Evolutionary conservation across 2,888 invertebrate species (phyloP).

Genomic region (Junonia oenone): DNA sequence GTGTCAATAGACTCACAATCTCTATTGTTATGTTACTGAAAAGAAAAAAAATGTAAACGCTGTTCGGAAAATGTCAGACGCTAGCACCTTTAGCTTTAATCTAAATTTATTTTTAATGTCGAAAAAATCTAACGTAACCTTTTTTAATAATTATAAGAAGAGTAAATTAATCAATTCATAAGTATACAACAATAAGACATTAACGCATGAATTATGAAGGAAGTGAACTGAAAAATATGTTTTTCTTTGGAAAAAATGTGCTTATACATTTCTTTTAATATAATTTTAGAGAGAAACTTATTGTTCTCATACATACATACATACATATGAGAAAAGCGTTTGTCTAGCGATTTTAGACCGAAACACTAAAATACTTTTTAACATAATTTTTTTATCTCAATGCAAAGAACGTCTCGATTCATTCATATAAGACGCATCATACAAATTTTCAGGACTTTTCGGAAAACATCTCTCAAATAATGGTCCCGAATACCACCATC

Average conservation of each 20-base stretch:
- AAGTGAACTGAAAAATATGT: too few species aligned
- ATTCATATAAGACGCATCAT: slow-evolving; percentile 38
- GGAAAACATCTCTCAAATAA: slow-evolving; percentile 35
- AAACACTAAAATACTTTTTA: too few species aligned
- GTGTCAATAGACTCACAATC: slow-evolving; percentile 4
- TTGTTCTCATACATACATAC: too few species aligned
- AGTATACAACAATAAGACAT: too few species aligned
- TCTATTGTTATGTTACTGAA: slow-evolving; percentile 7
- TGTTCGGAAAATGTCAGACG: background rate
- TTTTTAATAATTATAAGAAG: background rate
- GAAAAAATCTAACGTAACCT: background rate
- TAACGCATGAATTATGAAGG: too few species aligned
- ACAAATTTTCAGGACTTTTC: slow-evolving; percentile 36
- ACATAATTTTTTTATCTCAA: too few species aligned
- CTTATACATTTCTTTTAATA: too few species aligned
- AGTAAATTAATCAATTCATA: too few species aligned
- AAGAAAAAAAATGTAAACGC: background rate
- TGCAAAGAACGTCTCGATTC: slow-evolving; percentile 8
- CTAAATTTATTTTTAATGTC: background rate
- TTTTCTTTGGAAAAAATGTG: too few species aligned
- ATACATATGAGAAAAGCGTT: too few species aligned
- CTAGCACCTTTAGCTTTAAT: background rate
- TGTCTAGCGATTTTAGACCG: too few species aligned
- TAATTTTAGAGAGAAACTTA: too few species aligned
- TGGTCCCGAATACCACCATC: slow-evolving; percentile 55